Evolutionary conservation across 2,888 invertebrate genomes (phyloP), one percentile per base, ranked within the genome.

Genomic region (Beris morrisii): DNA sequence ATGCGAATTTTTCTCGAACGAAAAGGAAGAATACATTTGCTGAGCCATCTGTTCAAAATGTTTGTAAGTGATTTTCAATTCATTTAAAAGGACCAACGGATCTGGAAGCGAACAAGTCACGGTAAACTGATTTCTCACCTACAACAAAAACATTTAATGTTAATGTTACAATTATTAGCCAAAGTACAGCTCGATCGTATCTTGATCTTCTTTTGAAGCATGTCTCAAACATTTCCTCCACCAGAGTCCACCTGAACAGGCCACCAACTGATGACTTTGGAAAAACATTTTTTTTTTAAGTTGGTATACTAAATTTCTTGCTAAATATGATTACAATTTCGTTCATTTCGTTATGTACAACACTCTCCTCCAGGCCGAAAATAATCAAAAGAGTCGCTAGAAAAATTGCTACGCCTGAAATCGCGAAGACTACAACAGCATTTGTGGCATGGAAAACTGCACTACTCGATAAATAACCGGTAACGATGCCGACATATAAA

Each of bases 401-500:
- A 0, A 78, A 30, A 72, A 75, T 72, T 2, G 76, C 64, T 0
- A 67, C 46, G 0, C 73, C 70, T 0, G 79, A 75, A 66, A 77
- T 75, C 5, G 67, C 15, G 67, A 81, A 81, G 0, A 81, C 75
- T 1, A 72, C 73, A 0, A 77, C 67, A 0, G 74, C 72, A 69
- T 74, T 73, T 1, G 79, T 78, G 3, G 75, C 74, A 3, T 82
- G 81, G 64, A 88, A 83, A 1, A 88, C 73, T 67, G 84, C 83
- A 3, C 89, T 84, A 71, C 89, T 88, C 0, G 79, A 73, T 28
- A 88, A 74, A 11, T 84, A 82, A 11, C 91, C 90, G 22, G 84
- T 65, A 66, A 90, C 82, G 69, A 86, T 80, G 12, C 90, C 90
- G 0, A 83, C 73, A 0, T 83, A 85, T 73, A 89, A 87, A 69